phyloP scores from a whole-genome alignment of 2,888 invertebrate genomes.

The Drosophila subsilvestris region DNA sequence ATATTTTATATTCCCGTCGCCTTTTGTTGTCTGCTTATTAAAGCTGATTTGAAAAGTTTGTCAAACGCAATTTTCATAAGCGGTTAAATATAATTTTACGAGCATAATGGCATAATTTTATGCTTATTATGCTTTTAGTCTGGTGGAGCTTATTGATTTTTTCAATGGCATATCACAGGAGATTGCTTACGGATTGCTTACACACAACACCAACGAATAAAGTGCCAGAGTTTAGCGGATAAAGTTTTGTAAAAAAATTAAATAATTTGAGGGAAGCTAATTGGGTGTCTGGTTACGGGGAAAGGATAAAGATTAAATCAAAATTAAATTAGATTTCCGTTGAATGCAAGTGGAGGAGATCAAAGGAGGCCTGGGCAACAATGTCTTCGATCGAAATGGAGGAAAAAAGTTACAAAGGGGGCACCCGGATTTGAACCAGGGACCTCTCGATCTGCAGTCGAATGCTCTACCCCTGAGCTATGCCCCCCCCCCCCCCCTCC shows the following conservation, averaged over 20 bases:
- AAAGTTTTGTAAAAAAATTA: constrained; percentile 10
- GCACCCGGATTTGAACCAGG: constrained; percentile 77
- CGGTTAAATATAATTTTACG: constrained; percentile 30
- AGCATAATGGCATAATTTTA: constrained; percentile 34
- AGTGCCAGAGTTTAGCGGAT: constrained; percentile 8
- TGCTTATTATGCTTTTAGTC: constrained; percentile 18
- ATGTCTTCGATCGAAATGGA: neutral
- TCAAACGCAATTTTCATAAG: constrained; percentile 42
- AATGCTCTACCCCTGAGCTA: constrained; percentile 78
- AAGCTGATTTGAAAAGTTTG: constrained; percentile 69
- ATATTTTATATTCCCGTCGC: constrained; percentile 35
- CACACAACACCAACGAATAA: constrained; percentile 3
- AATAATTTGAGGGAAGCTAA: neutral
- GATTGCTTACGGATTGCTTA: constrained; percentile 24
- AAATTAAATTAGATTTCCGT: neutral
- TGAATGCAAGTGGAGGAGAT: neutral
- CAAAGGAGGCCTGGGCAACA: neutral
- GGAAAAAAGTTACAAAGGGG: constrained; percentile 49
- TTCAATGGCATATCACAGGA: constrained; percentile 4
- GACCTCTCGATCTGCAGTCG: constrained; percentile 76
- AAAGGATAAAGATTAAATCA: neutral
- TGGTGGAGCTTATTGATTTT: constrained; percentile 29
- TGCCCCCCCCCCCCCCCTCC: no score
- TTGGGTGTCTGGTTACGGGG: constrained; percentile 1
- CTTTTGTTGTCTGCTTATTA: constrained; percentile 51